Conservation (phyloP, 2,113 vertebrate genomes). For the Dryoscopus gambensis region DNA sequence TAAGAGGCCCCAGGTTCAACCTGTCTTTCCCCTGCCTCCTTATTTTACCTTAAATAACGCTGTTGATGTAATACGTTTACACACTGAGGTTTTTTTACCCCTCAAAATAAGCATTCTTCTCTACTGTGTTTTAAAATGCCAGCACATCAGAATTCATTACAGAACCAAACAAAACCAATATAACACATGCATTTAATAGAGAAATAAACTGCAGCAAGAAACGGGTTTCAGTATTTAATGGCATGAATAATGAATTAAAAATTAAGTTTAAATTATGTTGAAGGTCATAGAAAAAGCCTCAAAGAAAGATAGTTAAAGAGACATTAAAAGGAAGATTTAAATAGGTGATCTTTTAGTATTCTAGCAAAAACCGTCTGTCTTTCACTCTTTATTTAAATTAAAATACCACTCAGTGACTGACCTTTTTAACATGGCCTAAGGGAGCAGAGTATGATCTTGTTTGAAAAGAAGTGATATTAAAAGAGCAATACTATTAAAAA, state of each 20-base stretch:
- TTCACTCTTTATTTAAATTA: constrained; percentile 64
- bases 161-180: background rate
- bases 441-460: constrained; percentile 56
- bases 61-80: background rate
- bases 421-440: constrained; percentile 66
- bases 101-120: background rate
- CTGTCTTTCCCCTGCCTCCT: background rate
- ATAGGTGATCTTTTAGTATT: constrained; percentile 48
- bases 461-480: constrained; percentile 41
- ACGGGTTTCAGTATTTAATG: background rate
- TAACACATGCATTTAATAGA: background rate
- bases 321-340: constrained; percentile 52
- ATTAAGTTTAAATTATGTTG: constrained; percentile 41
- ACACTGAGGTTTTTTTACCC: background rate
- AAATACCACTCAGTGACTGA: constrained; percentile 63
- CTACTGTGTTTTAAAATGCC: background rate
- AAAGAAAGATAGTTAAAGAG: constrained; percentile 42
- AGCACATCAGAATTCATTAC: background rate
- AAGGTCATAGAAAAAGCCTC: constrained; percentile 46
- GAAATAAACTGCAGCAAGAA: background rate
- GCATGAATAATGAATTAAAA: constrained; percentile 47
- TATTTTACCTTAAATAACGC: background rate
- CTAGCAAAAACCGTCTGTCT: constrained; percentile 25
- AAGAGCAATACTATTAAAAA: constrained; percentile 41
- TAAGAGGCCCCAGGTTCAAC: background rate